Evolutionary conservation across 2,113 vertebrate genomes (phyloP).

Genomic region (Proteles cristata): DNA sequence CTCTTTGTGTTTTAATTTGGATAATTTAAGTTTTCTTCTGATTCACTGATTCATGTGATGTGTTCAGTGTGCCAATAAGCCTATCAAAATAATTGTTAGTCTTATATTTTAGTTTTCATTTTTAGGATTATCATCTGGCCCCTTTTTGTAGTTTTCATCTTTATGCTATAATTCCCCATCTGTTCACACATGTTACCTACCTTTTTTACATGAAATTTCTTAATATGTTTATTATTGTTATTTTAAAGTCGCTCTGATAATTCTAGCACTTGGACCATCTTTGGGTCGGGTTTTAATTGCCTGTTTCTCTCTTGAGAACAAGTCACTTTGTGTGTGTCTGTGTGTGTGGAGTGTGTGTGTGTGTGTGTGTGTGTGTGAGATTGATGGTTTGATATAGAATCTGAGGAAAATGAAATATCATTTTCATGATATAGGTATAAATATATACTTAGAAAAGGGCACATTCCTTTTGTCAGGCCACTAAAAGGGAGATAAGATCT

Average conservation of each 20-base stretch:
- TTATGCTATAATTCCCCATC: not conserved
- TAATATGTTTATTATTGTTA: not conserved
- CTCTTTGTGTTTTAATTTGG: not conserved
- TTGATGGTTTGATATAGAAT: not conserved
- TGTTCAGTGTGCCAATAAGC: not conserved
- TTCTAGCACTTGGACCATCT: not conserved
- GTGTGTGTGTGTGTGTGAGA: not conserved
- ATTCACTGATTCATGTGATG: not conserved
- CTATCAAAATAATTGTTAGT: not conserved
- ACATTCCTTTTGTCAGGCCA: not conserved
- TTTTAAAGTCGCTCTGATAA: not conserved
- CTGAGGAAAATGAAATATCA: not conserved
- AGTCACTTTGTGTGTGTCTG: not conserved
- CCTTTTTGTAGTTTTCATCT: not conserved
- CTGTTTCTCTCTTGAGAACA: not conserved
- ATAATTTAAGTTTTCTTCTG: not conserved
- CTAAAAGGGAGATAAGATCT: not conserved
- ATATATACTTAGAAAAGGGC: not conserved
- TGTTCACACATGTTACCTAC: not conserved
- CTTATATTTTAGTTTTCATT: slow-evolving; percentile 17
- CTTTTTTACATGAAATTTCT: not conserved
- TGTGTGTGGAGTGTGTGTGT: not conserved
- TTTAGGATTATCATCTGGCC: not conserved
- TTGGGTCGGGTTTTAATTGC: not conserved
- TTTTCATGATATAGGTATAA: not conserved